Evolutionary conservation across 1,140 invertebrate genomes (phyloP).

Genomic region (Zaprionus tsacasi): DNA sequence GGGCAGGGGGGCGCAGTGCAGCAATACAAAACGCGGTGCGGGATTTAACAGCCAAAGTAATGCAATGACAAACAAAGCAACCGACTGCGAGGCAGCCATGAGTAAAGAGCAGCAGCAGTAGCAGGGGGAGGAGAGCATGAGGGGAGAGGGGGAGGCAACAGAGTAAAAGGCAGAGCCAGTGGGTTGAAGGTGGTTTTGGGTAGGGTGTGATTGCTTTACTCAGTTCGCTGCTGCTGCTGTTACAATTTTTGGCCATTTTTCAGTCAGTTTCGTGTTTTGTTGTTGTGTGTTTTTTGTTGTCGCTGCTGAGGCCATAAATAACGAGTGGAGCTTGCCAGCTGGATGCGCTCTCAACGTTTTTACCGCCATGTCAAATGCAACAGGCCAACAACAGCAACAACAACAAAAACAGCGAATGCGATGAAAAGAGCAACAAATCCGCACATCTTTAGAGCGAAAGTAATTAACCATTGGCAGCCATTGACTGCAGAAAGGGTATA

Average conservation of each 20-base stretch:
- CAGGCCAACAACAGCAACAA: constrained; percentile 47
- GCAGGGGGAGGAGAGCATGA: not conserved
- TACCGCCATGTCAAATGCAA: constrained; percentile 71
- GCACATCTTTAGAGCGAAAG: constrained; percentile 68
- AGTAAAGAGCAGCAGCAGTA: constrained; percentile 39
- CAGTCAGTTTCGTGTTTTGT: constrained; percentile 36
- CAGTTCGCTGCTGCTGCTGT: constrained; percentile 20
- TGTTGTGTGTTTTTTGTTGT: constrained; percentile 15
- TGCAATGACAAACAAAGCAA: constrained; percentile 80
- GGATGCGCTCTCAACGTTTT: constrained; percentile 65
- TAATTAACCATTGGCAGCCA: constrained; percentile 72
- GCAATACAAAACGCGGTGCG: constrained; percentile 63
- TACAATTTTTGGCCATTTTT: constrained; percentile 60
- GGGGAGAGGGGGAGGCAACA: not conserved
- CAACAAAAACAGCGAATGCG: not conserved
- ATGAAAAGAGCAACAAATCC: constrained; percentile 48
- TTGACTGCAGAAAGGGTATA: constrained; percentile 44
- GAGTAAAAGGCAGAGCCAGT: not conserved
- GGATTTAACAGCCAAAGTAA: constrained; percentile 78
- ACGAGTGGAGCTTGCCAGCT: constrained; percentile 65
- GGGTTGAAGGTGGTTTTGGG: constrained; percentile 6
- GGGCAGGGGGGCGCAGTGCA: constrained; percentile 5
- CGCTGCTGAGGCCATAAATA: constrained; percentile 67
- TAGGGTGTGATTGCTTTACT: constrained; percentile 14
- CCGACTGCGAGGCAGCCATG: constrained; percentile 36